Base-by-base conservation (phyloP, 2,888 invertebrate species). In the Philopedon plagiatum region DNA sequence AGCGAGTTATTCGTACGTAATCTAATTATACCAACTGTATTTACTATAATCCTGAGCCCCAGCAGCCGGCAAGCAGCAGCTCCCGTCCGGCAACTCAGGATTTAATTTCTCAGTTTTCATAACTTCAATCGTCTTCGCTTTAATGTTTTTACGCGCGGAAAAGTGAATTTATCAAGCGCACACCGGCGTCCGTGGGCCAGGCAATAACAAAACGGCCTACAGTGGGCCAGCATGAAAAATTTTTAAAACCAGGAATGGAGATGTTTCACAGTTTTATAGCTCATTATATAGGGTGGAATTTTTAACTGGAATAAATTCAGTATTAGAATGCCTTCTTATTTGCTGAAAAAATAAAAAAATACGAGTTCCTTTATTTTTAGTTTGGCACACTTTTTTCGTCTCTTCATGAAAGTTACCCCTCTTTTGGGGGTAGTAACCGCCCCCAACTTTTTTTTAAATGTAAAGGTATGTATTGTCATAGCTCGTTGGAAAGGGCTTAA, bases 81-180 rank as follows among this genome's bases (percentile, higher is more conserved):
- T 15, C 71, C 74, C 74, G 72, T 54, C 51, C 74, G 66, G 73
- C 71, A 76, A 75, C 75, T 79, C 78, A 78, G 80, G 82, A 84
- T 85, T 85, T 85, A 84, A 85, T 85, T 85, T 85, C 84, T 85
- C 82, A 82, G 83, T 83, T 85, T 85, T 85, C 84, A 84, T 85
- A 85, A 85, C 84, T 85, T 84, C 85, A 85, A 84, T 85, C 85
- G 85, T 84, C 84, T 85, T 84, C 82, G 81, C 82, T 83, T 83
- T 83, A 83, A 83, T 83, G 82, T 83, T 83, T 84, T 84, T 81
- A 80, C 82, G 83, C 83, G 83, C 81, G 83, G 82, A 85, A 85
- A 85, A 85, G 85, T 84, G 85, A 85, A 85, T 85, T 86, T 85
- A 85, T 85, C 84, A 84, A 84, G 82, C 83, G 81, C 82, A 83